Conservation (phyloP, 2,113 vertebrate genomes). For the Pogonocichla stellata region DNA sequence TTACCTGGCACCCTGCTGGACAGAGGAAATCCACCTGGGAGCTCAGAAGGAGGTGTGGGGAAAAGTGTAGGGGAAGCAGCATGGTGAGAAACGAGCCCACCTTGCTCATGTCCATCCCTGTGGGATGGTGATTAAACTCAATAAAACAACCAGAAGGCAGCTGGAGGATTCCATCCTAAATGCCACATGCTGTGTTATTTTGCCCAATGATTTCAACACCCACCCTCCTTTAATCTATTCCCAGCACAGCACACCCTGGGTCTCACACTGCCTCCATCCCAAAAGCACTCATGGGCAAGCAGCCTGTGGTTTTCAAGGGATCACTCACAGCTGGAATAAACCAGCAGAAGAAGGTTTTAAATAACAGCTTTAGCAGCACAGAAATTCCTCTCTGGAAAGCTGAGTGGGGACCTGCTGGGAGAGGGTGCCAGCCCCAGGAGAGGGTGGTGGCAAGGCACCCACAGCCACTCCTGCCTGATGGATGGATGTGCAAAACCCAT, state of each 20-base stretch:
- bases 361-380: not conserved
- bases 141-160: not conserved
- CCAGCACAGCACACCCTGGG: not conserved
- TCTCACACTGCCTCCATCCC: not conserved
- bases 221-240: not conserved
- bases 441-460: not conserved
- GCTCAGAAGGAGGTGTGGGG: not conserved
- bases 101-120: accelerated
- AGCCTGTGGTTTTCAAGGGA: not conserved
- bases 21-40: not conserved
- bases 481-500: not conserved
- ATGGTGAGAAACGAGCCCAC: accelerated
- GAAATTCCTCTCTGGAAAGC: not conserved
- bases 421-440: not conserved
- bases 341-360: not conserved
- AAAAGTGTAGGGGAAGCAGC: not conserved
- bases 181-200: not conserved
- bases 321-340: not conserved
- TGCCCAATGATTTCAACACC: not conserved
- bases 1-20: not conserved
- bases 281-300: not conserved
- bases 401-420: not conserved
- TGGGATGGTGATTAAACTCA: accelerated
- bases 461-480: not conserved
- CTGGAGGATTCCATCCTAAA: not conserved